phyloP scores from a whole-genome alignment of 2,797 vertebrate genomes.

The Anabacerthia variegaticeps region DNA sequence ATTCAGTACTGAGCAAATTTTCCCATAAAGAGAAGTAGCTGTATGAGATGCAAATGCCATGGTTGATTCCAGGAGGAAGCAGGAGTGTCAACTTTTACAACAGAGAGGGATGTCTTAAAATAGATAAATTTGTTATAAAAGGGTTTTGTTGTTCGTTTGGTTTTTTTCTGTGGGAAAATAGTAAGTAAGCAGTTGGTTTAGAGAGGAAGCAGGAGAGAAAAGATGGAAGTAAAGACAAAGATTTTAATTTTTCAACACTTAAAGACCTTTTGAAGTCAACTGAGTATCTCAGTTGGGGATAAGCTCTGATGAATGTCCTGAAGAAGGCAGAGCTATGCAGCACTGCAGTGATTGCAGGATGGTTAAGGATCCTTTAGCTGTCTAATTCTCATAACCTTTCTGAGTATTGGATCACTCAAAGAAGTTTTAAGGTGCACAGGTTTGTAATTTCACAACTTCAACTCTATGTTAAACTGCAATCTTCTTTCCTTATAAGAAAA shows the following conservation, averaged over 20 bases:
- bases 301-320: neutral
- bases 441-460: neutral
- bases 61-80: neutral
- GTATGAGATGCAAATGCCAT: neutral
- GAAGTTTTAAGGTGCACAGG: neutral
- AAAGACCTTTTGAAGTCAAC: neutral
- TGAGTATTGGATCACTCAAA: neutral
- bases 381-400: neutral
- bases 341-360: neutral
- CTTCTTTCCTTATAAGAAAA: neutral
- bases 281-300: neutral
- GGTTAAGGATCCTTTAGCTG: neutral
- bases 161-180: no score
- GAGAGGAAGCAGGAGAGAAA: neutral
- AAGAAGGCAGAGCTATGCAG: neutral
- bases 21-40: neutral
- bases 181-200: neutral
- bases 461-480: neutral
- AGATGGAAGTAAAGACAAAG: neutral
- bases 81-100: neutral
- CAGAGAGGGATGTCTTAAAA: neutral
- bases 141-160: no score
- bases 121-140: neutral
- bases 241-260: neutral
- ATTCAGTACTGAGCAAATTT: neutral